These are phyloP conservation scores for Cephus pygmeus DNA, from an alignment of 2,888 invertebrate species.

Conservation along the genomic window DNA sequence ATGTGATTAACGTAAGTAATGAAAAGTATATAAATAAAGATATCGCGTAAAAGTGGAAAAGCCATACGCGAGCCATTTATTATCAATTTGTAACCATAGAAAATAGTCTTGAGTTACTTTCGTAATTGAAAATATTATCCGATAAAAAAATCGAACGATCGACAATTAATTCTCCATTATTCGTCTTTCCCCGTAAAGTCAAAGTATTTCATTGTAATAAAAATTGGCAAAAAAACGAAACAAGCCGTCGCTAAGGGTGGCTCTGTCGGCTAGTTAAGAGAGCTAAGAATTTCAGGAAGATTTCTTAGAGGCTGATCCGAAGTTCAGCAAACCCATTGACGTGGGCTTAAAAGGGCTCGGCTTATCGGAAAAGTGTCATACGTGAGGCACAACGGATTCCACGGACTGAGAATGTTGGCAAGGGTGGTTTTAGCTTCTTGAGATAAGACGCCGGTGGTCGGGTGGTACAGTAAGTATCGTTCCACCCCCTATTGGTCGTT, in stretches of 20 bases:
- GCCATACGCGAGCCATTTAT: not conserved
- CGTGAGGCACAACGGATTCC: not conserved
- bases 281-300: not conserved
- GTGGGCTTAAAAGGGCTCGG: not conserved
- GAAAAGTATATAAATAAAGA: not conserved
- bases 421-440: not conserved
- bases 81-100: not conserved
- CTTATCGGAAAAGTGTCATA: not conserved
- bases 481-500: not conserved
- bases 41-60: not conserved
- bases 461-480: not conserved
- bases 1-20: not conserved
- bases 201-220: not conserved
- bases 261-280: not conserved
- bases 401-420: not conserved
- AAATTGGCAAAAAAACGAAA: not conserved
- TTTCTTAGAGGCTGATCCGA: not conserved
- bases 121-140: no score
- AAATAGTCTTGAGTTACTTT: not conserved
- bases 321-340: not conserved
- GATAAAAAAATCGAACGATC: no score
- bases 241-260: not conserved
- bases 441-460: not conserved
- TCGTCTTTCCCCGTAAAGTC: not conserved
- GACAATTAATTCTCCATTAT: not conserved